Evolutionary conservation across 2,113 vertebrate genomes (phyloP), one percentile per base, ranked within the genome.

Genomic region (Prionailurus viverrinus): DNA sequence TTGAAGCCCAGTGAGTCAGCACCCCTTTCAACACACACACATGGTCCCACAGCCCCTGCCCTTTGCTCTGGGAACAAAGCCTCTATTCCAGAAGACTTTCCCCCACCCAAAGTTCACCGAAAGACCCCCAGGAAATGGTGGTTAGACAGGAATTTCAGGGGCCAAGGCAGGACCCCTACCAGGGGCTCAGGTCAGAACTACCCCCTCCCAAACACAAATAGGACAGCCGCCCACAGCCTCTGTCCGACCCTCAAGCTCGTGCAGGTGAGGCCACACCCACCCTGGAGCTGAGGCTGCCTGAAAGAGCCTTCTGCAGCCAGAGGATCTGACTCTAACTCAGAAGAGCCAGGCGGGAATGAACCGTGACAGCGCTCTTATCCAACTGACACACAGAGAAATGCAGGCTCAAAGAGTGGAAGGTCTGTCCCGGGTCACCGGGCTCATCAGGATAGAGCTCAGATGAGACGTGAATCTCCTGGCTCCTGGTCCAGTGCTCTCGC

Each of bases 1-100:
- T 80, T 68, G 97, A 98, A 94, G 63, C 29, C 29, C 8, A 94
- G 73, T 3, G 48, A 94, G 96, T 86, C 95, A 96, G 83, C 95
- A 81, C 3, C 79, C 66, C 51, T 51, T 78, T 68, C 61, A 55
- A 31, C 48, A 68, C 82, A 41, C 63, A 19, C 23, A 73, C n/a
- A 55, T 4, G 29, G 31, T 41, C 36, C 83, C 45, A 7, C 41
- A 4, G 4, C n/a, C 55, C 51, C 23, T 25, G 19, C 25, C 79
- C 51, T 58, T 18, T 53, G 39, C 61, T 89, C 71, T 78, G 74
- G 39, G 48, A 51, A 65, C 25, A 68, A 53, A 7, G 3, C 51
- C 39, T 76, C 9, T 6, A 1, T 25, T 36, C 25, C 3, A 69
- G 19, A 65, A 19, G n/a, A 4, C 51, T 12, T 33, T 27, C 36